These are phyloP conservation scores for Dryococelus australis DNA, from an alignment of 2,888 invertebrate species.

Conservation along the genomic window DNA sequence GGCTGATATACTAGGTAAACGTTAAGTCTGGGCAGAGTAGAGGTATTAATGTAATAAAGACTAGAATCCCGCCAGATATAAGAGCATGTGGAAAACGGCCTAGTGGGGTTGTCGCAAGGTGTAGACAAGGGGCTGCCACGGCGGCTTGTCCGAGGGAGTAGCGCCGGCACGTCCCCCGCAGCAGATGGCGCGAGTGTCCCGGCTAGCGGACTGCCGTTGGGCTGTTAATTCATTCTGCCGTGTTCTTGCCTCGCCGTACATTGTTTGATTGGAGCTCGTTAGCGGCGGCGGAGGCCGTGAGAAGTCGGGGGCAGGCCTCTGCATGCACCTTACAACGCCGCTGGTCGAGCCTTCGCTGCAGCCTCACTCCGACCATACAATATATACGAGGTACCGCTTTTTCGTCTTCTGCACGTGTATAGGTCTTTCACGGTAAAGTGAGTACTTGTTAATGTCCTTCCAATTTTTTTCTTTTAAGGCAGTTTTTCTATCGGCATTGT, in stretches of 20 bases:
- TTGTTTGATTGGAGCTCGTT: constrained; percentile 10
- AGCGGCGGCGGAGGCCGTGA: not conserved
- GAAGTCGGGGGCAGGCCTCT: not conserved
- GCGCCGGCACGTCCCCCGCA: not conserved
- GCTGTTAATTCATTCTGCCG: not conserved
- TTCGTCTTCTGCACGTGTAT: too few relatives aligned
- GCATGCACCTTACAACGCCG: not conserved
- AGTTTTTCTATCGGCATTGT: too few relatives aligned
- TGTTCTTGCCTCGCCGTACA: not conserved
- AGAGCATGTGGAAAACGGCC: not conserved
- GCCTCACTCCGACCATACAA: too few relatives aligned
- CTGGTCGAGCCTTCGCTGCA: too few relatives aligned
- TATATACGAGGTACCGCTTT: too few relatives aligned
- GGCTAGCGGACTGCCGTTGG: not conserved
- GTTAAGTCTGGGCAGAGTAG: too few relatives aligned
- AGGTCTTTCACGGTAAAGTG: too few relatives aligned
- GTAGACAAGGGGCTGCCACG: not conserved
- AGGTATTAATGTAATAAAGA: not conserved
- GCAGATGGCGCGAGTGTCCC: not conserved
- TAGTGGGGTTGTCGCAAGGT: not conserved
- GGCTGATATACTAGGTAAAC: too few relatives aligned
- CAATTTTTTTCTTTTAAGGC: too few relatives aligned
- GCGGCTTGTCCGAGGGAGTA: not conserved
- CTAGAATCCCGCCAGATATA: not conserved
- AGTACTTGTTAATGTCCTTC: too few relatives aligned